phyloP scores from a whole-genome alignment of 2,113 vertebrate species.

The Carassius auratus region DNA sequence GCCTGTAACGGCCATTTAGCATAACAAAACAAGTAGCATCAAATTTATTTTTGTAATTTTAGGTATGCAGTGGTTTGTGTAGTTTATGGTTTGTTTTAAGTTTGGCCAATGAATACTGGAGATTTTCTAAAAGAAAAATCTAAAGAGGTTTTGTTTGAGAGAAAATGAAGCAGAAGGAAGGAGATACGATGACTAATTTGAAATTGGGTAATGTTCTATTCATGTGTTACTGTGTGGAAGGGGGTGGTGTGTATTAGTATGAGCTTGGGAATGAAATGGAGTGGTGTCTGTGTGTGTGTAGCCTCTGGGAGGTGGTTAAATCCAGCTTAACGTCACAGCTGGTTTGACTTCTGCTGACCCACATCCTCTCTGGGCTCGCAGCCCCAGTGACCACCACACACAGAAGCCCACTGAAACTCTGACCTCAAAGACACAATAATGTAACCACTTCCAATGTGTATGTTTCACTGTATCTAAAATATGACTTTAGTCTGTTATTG shows the following conservation, averaged over 20 bases:
- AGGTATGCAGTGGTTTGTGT: not conserved
- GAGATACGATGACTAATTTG: not conserved
- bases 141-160: not conserved
- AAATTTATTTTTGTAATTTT: not conserved
- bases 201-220: slow-evolving; percentile 12
- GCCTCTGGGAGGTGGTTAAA: slow-evolving; percentile 26
- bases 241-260: slow-evolving; percentile 21
- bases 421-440: not conserved
- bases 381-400: slow-evolving; percentile 27
- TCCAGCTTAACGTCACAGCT: slow-evolving; percentile 57
- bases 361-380: slow-evolving; percentile 42
- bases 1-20: not conserved
- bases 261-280: slow-evolving; percentile 30
- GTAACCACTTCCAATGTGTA: not conserved
- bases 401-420: slow-evolving; percentile 30
- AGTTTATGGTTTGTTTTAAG: slow-evolving; percentile 1
- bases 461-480: not conserved
- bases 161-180: not conserved
- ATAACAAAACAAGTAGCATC: not conserved
- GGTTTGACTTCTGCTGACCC: slow-evolving; percentile 56
- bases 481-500: not conserved
- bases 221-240: slow-evolving; percentile 5
- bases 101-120: not conserved
- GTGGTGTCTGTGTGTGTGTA: slow-evolving; percentile 20
- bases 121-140: not conserved